These are phyloP conservation scores for Apamea epomidion DNA, from an alignment of 2,888 invertebrate genomes.

Conservation along the genomic window DNA sequence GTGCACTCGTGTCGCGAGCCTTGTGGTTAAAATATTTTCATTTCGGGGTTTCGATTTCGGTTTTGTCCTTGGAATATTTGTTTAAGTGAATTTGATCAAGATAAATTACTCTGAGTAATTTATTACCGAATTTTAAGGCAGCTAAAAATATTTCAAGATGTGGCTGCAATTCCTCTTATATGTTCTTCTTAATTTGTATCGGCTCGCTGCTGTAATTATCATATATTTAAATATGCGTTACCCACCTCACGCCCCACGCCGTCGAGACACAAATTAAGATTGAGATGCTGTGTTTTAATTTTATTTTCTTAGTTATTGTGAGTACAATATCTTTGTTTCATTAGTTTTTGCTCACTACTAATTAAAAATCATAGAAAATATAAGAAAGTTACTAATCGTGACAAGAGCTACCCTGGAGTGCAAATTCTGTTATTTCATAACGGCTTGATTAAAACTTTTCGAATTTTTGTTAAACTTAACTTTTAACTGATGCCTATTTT, in stretches of 20 bases:
- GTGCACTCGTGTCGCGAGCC: conserved; percentile 17
- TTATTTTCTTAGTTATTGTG: conserved; percentile 9
- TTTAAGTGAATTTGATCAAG: background rate
- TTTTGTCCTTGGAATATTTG: background rate
- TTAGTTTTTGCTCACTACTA: background rate
- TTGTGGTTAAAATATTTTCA: background rate
- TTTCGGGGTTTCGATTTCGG: background rate
- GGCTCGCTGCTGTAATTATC: conserved; percentile 5
- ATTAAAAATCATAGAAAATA: background rate
- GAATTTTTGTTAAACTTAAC: too few species aligned
- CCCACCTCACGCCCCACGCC: background rate
- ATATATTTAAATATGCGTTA: conserved; percentile 6
- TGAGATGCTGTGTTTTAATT: background rate
- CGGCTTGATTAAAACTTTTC: background rate
- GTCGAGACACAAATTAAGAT: background rate
- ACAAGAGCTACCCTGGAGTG: background rate
- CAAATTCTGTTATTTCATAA: background rate
- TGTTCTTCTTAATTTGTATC: background rate
- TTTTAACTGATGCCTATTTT: background rate
- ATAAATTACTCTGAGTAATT: background rate
- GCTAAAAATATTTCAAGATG: conserved; percentile 3
- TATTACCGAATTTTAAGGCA: background rate
- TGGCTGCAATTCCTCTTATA: background rate
- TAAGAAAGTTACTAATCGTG: background rate
- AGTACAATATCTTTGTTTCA: background rate